Evolutionary conservation across 2,888 invertebrate species (phyloP).

Genomic region (Athetis lepigone): DNA sequence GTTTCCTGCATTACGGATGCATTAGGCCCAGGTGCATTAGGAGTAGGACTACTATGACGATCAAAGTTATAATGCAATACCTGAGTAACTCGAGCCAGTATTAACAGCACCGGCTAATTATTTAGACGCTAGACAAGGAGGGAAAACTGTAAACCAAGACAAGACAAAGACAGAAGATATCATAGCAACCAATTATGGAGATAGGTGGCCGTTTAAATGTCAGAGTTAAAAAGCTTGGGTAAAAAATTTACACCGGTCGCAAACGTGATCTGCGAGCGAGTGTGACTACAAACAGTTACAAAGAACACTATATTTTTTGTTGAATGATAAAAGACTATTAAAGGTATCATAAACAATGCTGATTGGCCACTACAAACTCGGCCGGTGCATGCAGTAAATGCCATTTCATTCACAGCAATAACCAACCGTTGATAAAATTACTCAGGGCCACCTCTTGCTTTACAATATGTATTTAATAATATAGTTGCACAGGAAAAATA

Average conservation of each 20-base stretch:
- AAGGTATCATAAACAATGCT: constrained; percentile 32
- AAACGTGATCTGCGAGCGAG: constrained; percentile 46
- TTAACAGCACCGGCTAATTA: constrained; percentile 67
- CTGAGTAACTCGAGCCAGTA: constrained; percentile 64
- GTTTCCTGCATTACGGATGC: constrained; percentile 64
- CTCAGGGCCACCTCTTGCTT: constrained; percentile 19
- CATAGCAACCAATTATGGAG: constrained; percentile 73
- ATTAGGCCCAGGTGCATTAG: constrained; percentile 65
- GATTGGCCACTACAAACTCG: constrained; percentile 34
- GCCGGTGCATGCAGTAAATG: constrained; percentile 40
- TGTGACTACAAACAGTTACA: constrained; percentile 46
- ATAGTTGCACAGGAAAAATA: constrained; percentile 12
- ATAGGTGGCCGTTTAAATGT: constrained; percentile 82
- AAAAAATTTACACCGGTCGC: constrained; percentile 73
- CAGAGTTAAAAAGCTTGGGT: constrained; percentile 74
- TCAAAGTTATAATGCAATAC: constrained; percentile 62
- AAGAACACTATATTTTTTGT: constrained; percentile 44
- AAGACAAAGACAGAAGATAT: constrained; percentile 66
- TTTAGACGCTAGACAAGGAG: constrained; percentile 69
- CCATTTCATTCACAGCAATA: constrained; percentile 47
- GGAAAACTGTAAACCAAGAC: constrained; percentile 50
- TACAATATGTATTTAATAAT: constrained; percentile 32
- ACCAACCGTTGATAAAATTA: constrained; percentile 42
- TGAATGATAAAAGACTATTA: constrained; percentile 41
- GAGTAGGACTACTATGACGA: constrained; percentile 64